phyloP scores from a whole-genome alignment of 2,888 invertebrate genomes.

The Microctonus brassicae region DNA sequence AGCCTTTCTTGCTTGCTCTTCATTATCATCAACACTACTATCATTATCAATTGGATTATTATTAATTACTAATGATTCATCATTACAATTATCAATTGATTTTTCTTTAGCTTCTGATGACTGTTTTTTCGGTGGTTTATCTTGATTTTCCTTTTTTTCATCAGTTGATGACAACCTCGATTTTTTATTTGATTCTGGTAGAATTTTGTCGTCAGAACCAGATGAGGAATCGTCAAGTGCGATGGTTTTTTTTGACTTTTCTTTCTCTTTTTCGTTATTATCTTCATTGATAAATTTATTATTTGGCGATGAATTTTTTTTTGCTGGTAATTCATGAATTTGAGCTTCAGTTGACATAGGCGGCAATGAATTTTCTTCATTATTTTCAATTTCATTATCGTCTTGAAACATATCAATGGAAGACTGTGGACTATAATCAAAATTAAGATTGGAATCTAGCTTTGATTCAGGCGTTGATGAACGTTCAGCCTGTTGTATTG shows the following conservation, averaged over 20 bases:
- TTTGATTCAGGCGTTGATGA: not conserved
- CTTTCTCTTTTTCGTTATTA: not conserved
- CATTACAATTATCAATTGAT: not conserved
- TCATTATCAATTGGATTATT: not conserved
- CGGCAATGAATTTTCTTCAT: not conserved
- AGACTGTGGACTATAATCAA: not conserved
- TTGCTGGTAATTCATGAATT: not conserved
- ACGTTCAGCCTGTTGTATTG: not conserved
- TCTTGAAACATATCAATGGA: not conserved
- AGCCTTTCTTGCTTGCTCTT: slow-evolving; percentile 28
- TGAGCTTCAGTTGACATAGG: not conserved
- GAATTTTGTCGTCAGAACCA: no score
- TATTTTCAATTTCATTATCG: not conserved
- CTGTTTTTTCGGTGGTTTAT: no score
- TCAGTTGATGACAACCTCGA: not conserved
- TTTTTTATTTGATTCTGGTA: not conserved
- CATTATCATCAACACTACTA: not conserved
- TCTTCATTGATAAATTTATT: slow-evolving; percentile 2
- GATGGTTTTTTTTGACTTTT: not conserved
- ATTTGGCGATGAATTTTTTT: not conserved
- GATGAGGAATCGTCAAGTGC: no score
- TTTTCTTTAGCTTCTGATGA: no score
- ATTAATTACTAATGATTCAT: not conserved
- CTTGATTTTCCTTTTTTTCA: not conserved
- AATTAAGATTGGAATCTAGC: not conserved